phyloP scores from a whole-genome alignment of 1,140 invertebrate genomes.

The Hyles vespertilio region DNA sequence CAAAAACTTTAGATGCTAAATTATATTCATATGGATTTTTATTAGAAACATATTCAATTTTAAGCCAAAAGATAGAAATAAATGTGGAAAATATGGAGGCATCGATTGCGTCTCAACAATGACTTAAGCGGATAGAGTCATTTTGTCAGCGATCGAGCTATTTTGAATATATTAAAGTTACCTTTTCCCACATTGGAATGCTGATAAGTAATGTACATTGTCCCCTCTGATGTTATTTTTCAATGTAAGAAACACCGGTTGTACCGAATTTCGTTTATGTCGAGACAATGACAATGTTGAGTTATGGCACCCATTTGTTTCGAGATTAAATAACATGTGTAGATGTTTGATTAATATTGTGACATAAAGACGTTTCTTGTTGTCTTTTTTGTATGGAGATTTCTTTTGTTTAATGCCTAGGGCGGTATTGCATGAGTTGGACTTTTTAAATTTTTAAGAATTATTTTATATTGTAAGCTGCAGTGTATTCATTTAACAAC shows the following conservation, averaged over 20 bases:
- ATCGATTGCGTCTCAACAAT: conserved; percentile 24
- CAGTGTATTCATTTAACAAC: no score
- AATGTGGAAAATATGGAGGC: conserved; percentile 25
- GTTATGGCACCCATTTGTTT: no score
- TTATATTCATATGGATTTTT: background rate
- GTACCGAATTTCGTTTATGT: background rate
- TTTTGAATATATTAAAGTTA: conserved; percentile 27
- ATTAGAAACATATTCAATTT: conserved; percentile 27
- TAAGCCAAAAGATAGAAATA: conserved; percentile 22
- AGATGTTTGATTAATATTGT: no score
- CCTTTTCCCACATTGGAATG: conserved; percentile 18
- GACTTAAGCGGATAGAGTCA: conserved; percentile 26
- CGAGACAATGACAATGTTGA: no score
- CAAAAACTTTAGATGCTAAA: no score
- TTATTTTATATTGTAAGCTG: no score
- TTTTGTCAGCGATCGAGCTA: conserved; percentile 24
- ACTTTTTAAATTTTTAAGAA: no score
- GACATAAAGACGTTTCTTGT: no score
- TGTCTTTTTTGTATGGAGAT: no score
- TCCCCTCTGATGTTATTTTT: conserved; percentile 10
- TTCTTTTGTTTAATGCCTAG: no score
- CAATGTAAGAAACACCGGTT: conserved; percentile 3
- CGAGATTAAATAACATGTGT: no score
- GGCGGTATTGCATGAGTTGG: no score
- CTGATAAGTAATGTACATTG: conserved; percentile 17